Percentiles rank a stretch among this genome's conserved stretches.
Conservation (phyloP, 2,113 vertebrate species). For the Gavia stellata region DNA sequence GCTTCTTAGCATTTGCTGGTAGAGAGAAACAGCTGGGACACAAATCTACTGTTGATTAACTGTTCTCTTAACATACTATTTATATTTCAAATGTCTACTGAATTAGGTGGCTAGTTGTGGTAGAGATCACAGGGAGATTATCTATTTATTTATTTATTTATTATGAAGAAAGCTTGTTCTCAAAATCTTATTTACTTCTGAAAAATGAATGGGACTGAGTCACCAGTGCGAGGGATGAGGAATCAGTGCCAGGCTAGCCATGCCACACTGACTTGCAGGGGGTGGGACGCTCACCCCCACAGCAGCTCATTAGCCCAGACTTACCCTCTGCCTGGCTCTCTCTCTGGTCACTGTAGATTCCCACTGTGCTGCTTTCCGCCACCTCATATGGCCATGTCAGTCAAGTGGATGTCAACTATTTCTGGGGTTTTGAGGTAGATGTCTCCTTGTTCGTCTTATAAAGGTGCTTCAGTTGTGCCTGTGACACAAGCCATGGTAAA, state of each 20-base stretch:
- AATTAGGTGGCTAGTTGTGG: not conserved
- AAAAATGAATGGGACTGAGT: not conserved
- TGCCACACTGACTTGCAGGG: not conserved
- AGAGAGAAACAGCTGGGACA: not conserved
- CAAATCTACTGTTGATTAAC: not conserved
- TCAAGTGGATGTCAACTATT: not conserved
- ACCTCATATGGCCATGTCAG: not conserved
- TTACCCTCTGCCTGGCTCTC: not conserved
- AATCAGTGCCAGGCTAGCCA: conserved; percentile 13
- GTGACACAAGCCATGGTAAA: not conserved
- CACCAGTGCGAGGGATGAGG: conserved; percentile 10
- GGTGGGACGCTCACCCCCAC: not conserved
- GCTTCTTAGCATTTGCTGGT: not conserved
- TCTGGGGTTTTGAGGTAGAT: not conserved
- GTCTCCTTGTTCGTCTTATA: not conserved
- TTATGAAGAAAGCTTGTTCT: not conserved
- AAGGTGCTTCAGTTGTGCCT: not conserved
- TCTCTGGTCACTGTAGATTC: not conserved
- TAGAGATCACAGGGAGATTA: not conserved
- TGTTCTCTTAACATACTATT: not conserved
- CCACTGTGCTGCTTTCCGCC: not conserved
- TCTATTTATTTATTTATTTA: not conserved
- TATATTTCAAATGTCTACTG: not conserved
- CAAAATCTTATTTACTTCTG: not conserved
- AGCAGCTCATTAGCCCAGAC: not conserved